phyloP scores from a whole-genome alignment of 2,888 invertebrate genomes.

The Agrotis exclamationis region DNA sequence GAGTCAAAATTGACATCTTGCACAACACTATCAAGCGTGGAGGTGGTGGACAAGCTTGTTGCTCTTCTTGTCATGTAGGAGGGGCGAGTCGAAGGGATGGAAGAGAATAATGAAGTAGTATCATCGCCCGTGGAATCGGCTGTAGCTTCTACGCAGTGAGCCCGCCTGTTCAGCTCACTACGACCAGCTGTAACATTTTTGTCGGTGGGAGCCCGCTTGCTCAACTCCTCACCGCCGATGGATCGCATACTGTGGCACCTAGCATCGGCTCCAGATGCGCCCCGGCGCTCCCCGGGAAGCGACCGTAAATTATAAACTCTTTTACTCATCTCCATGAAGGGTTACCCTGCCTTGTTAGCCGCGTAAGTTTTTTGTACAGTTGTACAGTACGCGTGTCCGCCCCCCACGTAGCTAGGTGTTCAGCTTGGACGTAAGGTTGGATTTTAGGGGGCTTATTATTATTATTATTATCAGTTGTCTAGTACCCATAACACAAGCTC shows the following conservation, averaged over 20 bases:
- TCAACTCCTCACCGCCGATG: background rate
- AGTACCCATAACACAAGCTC: no score
- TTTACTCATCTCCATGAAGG: no score
- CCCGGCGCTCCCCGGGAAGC: no score
- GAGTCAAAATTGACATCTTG: background rate
- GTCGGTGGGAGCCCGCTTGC: background rate
- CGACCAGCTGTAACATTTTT: background rate
- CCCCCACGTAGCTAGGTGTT: background rate
- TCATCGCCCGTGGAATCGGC: background rate
- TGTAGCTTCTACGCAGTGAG: background rate
- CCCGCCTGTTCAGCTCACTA: background rate
- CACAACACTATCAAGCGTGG: background rate
- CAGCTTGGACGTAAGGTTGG: no score
- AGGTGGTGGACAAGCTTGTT: background rate
- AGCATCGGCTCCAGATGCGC: no score
- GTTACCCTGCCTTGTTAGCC: background rate
- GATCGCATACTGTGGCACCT: no score
- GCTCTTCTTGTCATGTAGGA: conserved; percentile 3
- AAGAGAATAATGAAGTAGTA: background rate
- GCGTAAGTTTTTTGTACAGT: no score
- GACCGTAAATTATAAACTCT: no score
- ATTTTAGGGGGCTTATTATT: no score
- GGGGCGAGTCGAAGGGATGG: background rate
- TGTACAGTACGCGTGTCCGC: background rate
- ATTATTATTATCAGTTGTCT: no score